A percentile compares a stretch with the other conserved stretches of the same genome.
Conservation (phyloP, 2,888 invertebrate species). For the Drosophila planitibia region DNA sequence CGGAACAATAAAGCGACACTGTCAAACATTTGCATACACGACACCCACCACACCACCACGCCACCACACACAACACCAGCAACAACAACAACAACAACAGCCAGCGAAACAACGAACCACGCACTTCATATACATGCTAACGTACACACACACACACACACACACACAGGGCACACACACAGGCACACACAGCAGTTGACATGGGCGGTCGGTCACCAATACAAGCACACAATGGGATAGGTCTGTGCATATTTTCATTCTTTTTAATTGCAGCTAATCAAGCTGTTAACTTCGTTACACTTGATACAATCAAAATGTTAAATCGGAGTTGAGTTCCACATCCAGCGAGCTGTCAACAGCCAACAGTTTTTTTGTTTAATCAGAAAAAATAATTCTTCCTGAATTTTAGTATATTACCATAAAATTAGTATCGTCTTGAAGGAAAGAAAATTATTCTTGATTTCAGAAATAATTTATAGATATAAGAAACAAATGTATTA, state of each 20-base stretch:
- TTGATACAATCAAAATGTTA: conserved; percentile 14
- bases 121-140: conserved; percentile 11
- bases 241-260: conserved; percentile 1
- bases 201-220: conserved; percentile 2
- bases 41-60: conserved; percentile 36
- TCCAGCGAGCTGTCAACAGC: background rate
- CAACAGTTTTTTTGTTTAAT: background rate
- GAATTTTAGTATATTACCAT: background rate
- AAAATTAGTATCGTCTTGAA: background rate
- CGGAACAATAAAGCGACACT: conserved; percentile 78
- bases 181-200: background rate
- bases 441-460: background rate
- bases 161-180: background rate
- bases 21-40: conserved; percentile 79
- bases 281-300: conserved; percentile 39
- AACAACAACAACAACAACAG: background rate
- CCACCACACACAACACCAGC: background rate
- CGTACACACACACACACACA: background rate
- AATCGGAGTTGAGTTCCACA: background rate
- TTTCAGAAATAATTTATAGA: background rate
- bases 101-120: conserved; percentile 8
- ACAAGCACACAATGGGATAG: background rate
- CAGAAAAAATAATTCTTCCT: too few relatives aligned
- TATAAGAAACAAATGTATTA: background rate
- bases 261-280: conserved; percentile 50